A percentile compares a stretch with the other conserved stretches of the same genome.
Evolutionary conservation across 2,888 invertebrate species (phyloP).

Genomic region (Buathra laborator): DNA sequence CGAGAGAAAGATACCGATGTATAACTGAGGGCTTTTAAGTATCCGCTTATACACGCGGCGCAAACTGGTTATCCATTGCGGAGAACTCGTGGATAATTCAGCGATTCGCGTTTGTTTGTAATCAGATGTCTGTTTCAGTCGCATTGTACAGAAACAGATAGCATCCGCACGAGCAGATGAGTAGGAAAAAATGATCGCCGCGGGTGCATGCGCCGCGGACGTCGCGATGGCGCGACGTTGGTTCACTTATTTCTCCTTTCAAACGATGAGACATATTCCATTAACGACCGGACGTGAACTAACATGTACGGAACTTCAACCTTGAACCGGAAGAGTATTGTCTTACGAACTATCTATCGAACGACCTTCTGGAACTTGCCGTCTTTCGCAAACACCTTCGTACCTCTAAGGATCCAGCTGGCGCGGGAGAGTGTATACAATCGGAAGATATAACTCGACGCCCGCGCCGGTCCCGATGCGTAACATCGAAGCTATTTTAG

Average conservation of each 20-base stretch:
- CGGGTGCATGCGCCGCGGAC: no score
- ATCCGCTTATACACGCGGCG: not conserved
- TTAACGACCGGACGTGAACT: conserved; percentile 51
- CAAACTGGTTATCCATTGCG: conserved; percentile 57
- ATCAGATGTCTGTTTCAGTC: conserved; percentile 35
- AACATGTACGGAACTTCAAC: conserved; percentile 31
- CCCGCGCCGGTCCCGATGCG: conserved; percentile 28
- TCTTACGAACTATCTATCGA: conserved; percentile 13
- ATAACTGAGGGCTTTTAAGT: not conserved
- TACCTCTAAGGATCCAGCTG: conserved; percentile 35
- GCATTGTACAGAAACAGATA: not conserved
- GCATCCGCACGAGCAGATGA: conserved; percentile 17
- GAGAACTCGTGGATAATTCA: conserved; percentile 61
- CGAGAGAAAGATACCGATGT: not conserved
- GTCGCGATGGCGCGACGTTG: not conserved
- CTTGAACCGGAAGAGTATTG: conserved; percentile 27
- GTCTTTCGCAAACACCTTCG: conserved; percentile 21
- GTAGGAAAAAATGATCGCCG: not conserved
- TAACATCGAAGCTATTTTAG: conserved; percentile 62
- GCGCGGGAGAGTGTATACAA: conserved; percentile 22
- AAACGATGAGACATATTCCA: conserved; percentile 25
- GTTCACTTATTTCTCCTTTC: conserved; percentile 1
- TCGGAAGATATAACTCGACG: conserved; percentile 30
- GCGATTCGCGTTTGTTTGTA: conserved; percentile 51
- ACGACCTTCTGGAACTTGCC: conserved; percentile 27